Conservation (phyloP, 1,140 invertebrate species). For the Solenopsis invicta region DNA sequence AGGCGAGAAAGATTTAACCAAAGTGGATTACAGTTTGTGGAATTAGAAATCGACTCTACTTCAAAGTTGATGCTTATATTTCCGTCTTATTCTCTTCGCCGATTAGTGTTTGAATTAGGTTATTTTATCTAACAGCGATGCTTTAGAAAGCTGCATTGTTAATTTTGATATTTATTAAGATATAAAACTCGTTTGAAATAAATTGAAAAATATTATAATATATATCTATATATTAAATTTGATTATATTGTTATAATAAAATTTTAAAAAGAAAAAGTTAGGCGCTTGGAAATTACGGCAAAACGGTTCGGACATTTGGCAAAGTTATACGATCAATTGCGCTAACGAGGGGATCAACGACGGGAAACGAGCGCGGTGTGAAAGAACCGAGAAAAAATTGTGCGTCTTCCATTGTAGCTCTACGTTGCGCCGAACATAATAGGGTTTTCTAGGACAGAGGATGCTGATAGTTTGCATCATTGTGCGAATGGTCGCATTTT, state of each 20-base stretch:
- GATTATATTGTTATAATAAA: not conserved
- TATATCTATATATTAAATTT: not conserved
- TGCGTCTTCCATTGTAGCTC: conserved; percentile 60
- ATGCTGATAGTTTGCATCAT: conserved; percentile 71
- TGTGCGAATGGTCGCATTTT: conserved; percentile 62
- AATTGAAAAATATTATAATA: not conserved
- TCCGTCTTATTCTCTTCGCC: not conserved
- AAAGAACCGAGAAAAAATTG: conserved; percentile 54
- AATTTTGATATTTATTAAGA: conserved; percentile 7
- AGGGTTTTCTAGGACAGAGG: conserved; percentile 71
- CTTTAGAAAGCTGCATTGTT: not conserved
- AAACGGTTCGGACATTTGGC: conserved; percentile 66
- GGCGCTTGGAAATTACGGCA: conserved; percentile 27
- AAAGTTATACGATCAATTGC: conserved; percentile 63
- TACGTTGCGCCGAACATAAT: conserved; percentile 64
- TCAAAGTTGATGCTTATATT: not conserved
- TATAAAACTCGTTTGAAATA: not conserved
- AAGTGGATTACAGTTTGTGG: not conserved
- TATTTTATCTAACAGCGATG: not conserved
- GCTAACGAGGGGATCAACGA: conserved; percentile 56
- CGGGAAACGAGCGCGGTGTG: not conserved
- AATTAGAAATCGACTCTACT: not conserved
- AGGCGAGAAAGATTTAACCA: conserved; percentile 1
- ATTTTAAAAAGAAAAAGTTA: conserved; percentile 32
- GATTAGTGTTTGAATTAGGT: not conserved